Evolutionary conservation across 2,113 vertebrate genomes (phyloP), one percentile per base, ranked within the genome.

Genomic region (Psilopsiagon aurifrons): DNA sequence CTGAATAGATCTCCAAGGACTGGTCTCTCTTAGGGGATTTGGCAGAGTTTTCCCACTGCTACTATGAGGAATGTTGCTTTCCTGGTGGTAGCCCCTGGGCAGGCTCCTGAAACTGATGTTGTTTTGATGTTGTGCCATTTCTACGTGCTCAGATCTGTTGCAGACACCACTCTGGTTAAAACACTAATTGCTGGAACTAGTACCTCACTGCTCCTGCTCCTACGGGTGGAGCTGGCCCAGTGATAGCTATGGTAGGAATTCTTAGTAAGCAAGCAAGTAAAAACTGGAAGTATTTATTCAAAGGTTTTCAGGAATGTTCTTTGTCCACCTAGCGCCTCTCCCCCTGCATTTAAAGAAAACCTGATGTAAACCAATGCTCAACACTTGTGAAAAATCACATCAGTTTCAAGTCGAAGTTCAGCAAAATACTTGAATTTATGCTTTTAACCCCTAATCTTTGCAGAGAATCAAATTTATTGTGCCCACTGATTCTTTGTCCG

Each of bases 221-320:
- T 88, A 10, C 59, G 88, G 93, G 94, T 90, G 92, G 96, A 96
- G 95, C 88, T 80, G 76, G 71, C 93, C 90, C 51, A 43, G 76
- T 0, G 2, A 83, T 59, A 93, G 92, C 92, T 96, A 95, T 94
- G 94, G 92, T 15, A 90, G 85, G 96, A 97, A 96, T 96, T 96
- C 94, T 92, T 93, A 44, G 88, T 92, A 84, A 95, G 93, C 90
- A 94, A 95, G 93, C 93, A 95, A 96, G 95, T 93, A 92, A 96
- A 96, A 96, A 96, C 96, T 95, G 84, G 86, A 95, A 92, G 83
- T 63, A 90, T 84, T 94, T 75, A 94, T 81, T 90, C 76, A 92
- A 96, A 94, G 84, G 93, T 94, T 96, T 90, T 93, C 87, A 96
- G 88, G 94, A 96, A 96, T 83, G 92, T 91, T 96, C 95, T 94